Base-by-base conservation (phyloP, 2,888 invertebrate genomes). In the Griposia aprilina region DNA sequence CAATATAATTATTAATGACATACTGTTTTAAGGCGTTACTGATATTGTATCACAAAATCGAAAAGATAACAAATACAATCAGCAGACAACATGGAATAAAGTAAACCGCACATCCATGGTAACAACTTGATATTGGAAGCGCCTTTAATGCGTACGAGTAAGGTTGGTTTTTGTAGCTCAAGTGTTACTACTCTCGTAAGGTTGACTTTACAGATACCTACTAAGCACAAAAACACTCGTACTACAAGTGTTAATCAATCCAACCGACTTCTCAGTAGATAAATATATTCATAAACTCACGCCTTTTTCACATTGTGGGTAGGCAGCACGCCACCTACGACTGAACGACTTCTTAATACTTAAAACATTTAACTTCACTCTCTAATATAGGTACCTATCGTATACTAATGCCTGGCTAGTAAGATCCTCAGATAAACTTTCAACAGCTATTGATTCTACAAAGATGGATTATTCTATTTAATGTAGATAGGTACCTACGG, bases 1-100 rank as follows among this genome's bases (percentile, higher is more conserved):
- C 41, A 73, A 84, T 50, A 70, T 77, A 63, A 76, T 75, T 78
- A 82, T 73, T 67, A 63, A 75, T 86, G 73, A 82, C 73, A 73
- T 59, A 76, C 55, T 67, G 60, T 72, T 62, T 65, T 41, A 65
- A 69, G 23, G 10, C 41, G 41, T 41, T 15, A 68, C 59, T 48
- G 73, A 82, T 80, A 76, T 17, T 67, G 23, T 76, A 80, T 62
- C 62, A 60, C 13, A 68, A 45, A 76, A 74, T 59, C 73, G 13
- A 15, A 66, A 62, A 75, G 70, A 84, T 81, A 85, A 82, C 81
- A 76, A 3, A 5, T 26, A 66, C 45, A 75, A 80, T 80, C 75
- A 59, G 65, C 20, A 68, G 59, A 50, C 80, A 26, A 62, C 26
- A 57, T 30, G 8, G 5, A 65, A 55, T 55, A 72, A 26, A n/a